These are phyloP conservation scores for Pithys albifrons DNA, from an alignment of 2,113 vertebrate species.

Conservation along the genomic window DNA sequence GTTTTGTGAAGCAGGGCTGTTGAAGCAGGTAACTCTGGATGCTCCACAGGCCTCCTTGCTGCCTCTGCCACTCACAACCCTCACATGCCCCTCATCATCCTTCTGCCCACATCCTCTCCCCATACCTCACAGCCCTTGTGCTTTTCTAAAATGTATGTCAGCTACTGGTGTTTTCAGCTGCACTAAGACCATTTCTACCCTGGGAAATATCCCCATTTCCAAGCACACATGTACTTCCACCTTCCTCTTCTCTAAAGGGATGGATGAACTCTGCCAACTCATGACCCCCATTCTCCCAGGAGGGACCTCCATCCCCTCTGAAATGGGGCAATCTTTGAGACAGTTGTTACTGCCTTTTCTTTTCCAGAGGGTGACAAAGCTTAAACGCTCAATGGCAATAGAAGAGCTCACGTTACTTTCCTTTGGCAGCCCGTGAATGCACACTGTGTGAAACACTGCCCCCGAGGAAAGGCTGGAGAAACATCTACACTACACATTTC, in stretches of 20 bases:
- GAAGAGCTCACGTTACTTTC: neutral
- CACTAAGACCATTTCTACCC: neutral
- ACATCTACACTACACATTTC: neutral
- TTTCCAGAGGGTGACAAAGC: neutral
- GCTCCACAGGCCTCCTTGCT: rapidly evolving
- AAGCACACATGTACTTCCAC: neutral
- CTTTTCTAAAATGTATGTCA: neutral
- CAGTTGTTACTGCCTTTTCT: neutral
- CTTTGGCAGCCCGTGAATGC: neutral
- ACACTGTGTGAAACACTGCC: neutral
- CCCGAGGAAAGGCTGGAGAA: neutral
- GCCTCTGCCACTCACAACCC: neutral
- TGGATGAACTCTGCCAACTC: neutral
- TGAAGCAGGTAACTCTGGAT: neutral
- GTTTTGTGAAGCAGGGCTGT: neutral
- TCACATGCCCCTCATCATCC: rapidly evolving
- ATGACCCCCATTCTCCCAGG: neutral
- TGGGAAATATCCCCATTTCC: neutral
- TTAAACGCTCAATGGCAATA: neutral
- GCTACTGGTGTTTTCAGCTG: neutral
- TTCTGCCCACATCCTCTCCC: neutral
- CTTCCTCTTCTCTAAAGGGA: neutral
- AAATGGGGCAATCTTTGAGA: neutral
- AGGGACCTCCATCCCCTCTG: neutral
- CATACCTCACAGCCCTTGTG: neutral